Percentiles rank a stretch among this genome's conserved stretches.
Conservation (phyloP, 2,888 invertebrate species). For the Boloria euphrosyne region DNA sequence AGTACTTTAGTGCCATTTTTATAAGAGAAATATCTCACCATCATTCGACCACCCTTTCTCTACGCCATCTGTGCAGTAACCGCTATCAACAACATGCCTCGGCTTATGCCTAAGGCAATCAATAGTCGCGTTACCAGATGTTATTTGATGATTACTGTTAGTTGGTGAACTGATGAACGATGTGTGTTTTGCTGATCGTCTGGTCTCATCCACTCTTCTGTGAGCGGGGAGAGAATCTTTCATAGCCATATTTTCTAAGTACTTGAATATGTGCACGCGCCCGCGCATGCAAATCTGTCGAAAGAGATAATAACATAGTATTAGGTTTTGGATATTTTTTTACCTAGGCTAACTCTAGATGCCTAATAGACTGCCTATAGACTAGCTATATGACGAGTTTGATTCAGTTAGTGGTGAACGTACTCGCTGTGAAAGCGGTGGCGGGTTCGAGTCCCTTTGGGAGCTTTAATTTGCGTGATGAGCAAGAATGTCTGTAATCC, state of each 20-base stretch:
- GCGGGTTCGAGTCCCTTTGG: too few relatives aligned
- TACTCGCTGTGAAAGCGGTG: too few relatives aligned
- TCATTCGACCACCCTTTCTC: constrained; percentile 94
- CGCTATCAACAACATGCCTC: constrained; percentile 92
- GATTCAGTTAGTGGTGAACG: too few relatives aligned
- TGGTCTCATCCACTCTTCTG: constrained; percentile 77
- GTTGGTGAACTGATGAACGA: constrained; percentile 66
- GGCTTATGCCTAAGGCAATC: constrained; percentile 77
- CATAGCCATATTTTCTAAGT: constrained; percentile 93
- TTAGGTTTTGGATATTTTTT: not conserved
- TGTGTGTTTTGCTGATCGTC: constrained; percentile 71
- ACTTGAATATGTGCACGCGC: constrained; percentile 97
- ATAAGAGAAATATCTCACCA: constrained; percentile 72
- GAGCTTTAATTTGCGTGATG: too few relatives aligned
- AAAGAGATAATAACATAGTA: not conserved
- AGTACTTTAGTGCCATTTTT: too few relatives aligned
- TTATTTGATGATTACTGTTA: constrained; percentile 62
- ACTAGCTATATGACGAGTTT: too few relatives aligned
- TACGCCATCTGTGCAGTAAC: constrained; percentile 93
- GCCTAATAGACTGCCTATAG: too few relatives aligned
- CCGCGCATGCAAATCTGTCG: constrained; percentile 93
- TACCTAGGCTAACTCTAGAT: not conserved
- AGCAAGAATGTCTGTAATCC: too few relatives aligned
- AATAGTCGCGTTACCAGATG: constrained; percentile 74
- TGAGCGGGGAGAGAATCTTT: constrained; percentile 81